Base-by-base conservation (phyloP, 1,140 invertebrate genomes). In the Heliconius congener region DNA sequence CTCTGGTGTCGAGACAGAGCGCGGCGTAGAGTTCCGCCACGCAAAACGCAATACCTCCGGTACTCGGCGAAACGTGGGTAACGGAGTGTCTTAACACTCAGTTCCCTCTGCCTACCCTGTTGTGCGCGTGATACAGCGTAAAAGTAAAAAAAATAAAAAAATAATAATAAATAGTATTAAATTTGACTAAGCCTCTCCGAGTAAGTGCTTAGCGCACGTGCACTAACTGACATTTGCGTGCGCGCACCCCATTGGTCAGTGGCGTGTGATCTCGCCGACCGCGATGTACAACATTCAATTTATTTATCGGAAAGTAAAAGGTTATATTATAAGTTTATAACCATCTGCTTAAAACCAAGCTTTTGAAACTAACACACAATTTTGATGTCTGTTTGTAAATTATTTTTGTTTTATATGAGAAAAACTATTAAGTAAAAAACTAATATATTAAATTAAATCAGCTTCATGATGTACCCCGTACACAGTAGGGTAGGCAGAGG, bases 221-320 rank as follows among this genome's bases (percentile, higher is more conserved):
- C 82, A 77, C 23, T 90, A 90, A 91, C 23, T 90, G 91, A 91
- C 91, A 92, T 92, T 92, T 90, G 91, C 90, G 91, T 92, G 91
- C 75, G 80, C 81, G 86, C 86, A 82, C 90, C 84, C 87, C 87
- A 91, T 91, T 87, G 88, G 87, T 88, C 88, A 91, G 71, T 81
- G 50, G 75, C 83, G 85, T 87, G 82, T 91, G 88, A 90, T 90
- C 89, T 87, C 82, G 80, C 84, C 80, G 82, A 84, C 73, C 83
- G 78, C 77, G 83, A 78, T 81, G 78, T 80, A 82, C 73, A 79
- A 76, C 77, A 75, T 74, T 76, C 86, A 81, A 82, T 84, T 88
- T 88, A 88, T 88, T 87, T 83, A 85, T 83, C 71, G 74, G 72
- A 80, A 83, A 57, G 76, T 71, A 86, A 34, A 83, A 85, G 78